A percentile compares a stretch with the other conserved stretches of the same genome.
phyloP scores from a whole-genome alignment of 2,888 invertebrate species.

The Melanargia galathea region DNA sequence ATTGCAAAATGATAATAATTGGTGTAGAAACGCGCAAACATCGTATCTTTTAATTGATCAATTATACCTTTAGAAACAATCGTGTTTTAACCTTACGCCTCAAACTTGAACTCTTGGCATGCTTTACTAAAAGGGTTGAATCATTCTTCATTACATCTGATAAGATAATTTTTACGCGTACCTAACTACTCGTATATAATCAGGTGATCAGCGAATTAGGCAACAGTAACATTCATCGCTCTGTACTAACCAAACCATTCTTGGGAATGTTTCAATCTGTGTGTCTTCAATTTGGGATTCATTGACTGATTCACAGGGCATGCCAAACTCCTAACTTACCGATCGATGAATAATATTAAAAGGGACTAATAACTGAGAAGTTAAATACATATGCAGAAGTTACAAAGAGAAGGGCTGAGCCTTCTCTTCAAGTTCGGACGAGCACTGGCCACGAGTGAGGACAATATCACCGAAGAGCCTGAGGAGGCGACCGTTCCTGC shows the following conservation, averaged over 20 bases:
- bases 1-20: slow-evolving; percentile 40
- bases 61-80: slow-evolving; percentile 30
- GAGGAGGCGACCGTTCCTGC: slow-evolving; percentile 48
- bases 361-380: slow-evolving; percentile 63
- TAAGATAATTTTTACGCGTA: slow-evolving; percentile 57
- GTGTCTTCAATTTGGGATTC: slow-evolving; percentile 80
- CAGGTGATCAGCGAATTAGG: slow-evolving; percentile 53
- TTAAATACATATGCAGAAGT: slow-evolving; percentile 75
- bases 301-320: slow-evolving; percentile 82
- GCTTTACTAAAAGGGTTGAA: slow-evolving; percentile 61
- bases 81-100: slow-evolving; percentile 41
- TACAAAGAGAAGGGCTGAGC: slow-evolving; percentile 71
- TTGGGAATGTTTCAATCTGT: slow-evolving; percentile 73
- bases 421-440: slow-evolving; percentile 70
- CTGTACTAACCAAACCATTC: slow-evolving; percentile 58
- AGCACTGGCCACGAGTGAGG: slow-evolving; percentile 55
- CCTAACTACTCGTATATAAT: slow-evolving; percentile 50
- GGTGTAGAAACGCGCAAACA: slow-evolving; percentile 18
- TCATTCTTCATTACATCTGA: slow-evolving; percentile 58
- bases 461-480: slow-evolving; percentile 54
- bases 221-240: slow-evolving; percentile 59
- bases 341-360: slow-evolving; percentile 69
- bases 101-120: slow-evolving; percentile 53
- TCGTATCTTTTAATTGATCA: slow-evolving; percentile 11
- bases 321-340: slow-evolving; percentile 70